phyloP scores from a whole-genome alignment of 2,888 invertebrate species.

The Amphimallon solstitiale region DNA sequence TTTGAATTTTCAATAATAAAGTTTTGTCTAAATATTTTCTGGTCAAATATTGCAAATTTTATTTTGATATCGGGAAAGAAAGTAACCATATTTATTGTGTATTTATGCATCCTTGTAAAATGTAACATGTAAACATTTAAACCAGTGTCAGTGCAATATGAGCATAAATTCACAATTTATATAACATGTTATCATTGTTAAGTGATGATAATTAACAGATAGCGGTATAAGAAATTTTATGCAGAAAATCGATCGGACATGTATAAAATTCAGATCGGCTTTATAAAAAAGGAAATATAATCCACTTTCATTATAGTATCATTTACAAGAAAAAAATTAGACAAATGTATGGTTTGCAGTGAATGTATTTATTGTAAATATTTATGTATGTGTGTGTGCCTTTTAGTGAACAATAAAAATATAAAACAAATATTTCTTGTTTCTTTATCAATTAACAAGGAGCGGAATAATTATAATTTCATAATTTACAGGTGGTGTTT shows the following conservation, averaged over 20 bases:
- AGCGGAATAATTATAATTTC: too few species aligned
- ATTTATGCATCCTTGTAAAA: slow-evolving; percentile 38
- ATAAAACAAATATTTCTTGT: slow-evolving; percentile 19
- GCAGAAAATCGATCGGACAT: slow-evolving; percentile 19
- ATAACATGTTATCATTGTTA: background rate
- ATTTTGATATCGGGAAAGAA: slow-evolving; percentile 10
- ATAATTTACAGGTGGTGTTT: too few species aligned
- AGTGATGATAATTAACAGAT: background rate
- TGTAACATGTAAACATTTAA: background rate
- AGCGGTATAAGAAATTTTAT: slow-evolving; percentile 18
- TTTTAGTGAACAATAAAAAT: slow-evolving; percentile 74
- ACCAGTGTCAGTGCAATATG: slow-evolving; percentile 33
- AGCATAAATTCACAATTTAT: slow-evolving; percentile 41
- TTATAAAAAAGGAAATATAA: slow-evolving; percentile 25
- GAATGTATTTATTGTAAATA: slow-evolving; percentile 65
- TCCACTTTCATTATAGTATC: slow-evolving; percentile 25
- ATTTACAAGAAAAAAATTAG: slow-evolving; percentile 34
- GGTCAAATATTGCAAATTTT: background rate
- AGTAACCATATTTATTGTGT: slow-evolving; percentile 27
- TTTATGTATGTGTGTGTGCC: slow-evolving; percentile 71
- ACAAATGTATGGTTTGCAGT: slow-evolving; percentile 48
- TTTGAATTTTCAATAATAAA: too few species aligned
- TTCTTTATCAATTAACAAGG: too few species aligned
- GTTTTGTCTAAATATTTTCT: slow-evolving; percentile 11
- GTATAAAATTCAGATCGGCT: slow-evolving; percentile 30